Evolutionary conservation across 2,113 vertebrate genomes (phyloP), one percentile per base, ranked within the genome.

Genomic region (Kryptolebias marmoratus): DNA sequence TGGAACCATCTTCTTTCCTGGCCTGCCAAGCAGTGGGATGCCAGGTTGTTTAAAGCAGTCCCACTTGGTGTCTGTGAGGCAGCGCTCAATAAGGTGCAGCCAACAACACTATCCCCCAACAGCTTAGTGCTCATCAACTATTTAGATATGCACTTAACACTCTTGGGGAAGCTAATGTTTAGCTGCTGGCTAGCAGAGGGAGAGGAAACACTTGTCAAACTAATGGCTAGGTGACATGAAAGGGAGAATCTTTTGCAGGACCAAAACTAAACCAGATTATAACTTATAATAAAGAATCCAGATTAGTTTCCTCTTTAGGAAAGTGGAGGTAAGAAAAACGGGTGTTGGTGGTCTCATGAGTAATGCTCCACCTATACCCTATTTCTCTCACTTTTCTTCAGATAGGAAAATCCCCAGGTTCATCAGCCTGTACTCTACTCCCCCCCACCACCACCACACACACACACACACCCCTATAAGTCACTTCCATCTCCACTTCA

Each of bases 401-500:
- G 77, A 45, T 60, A 50, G 53, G 59, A 68, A 61, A 64, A 55
- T 89, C 84, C 81, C 82, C 69, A 49, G 73, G 65, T 64, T 64
- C 53, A 61, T 72, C 68, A 63, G 64, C 66, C 69, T 14, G 2
- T 67, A 88, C 75, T 11, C 67, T 36, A 13, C 70, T 22, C 65
- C 58, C 68, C 73, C 71, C 52, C 15, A 90, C 74, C 15, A 54
- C 48, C 36, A 67, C 39, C 32, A 36, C 32, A 7, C 32, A 42
- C 39, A 42, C 39, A 42, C 32, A 42, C 39, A 42, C 93, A 60
- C 71, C 76, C 77, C 86, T 93, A 22, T 22, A 22, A 39, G 56
- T 60, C 94, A 92, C 94, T 94, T 95, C 94, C 93, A 94, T 93
- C 93, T 89, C 92, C 69, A 61, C 82, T 36, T 72, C 82, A 93